These are phyloP conservation scores for Cheilosia pagana DNA, from an alignment of 2,888 invertebrate genomes.

Conservation along the genomic window DNA sequence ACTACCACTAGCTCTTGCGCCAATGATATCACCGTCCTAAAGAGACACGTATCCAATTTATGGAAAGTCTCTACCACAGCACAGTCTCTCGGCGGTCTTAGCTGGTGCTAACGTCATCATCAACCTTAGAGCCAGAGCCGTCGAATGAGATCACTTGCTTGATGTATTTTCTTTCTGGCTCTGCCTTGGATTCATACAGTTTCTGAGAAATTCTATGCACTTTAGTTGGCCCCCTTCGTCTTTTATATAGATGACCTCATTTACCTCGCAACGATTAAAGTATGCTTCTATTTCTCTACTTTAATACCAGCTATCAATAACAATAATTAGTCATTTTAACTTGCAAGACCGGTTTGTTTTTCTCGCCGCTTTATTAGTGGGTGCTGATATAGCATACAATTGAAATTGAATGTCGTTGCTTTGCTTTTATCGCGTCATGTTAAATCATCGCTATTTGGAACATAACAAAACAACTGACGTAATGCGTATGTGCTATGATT, in stretches of 20 bases:
- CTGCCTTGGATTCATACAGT: constrained; percentile 1
- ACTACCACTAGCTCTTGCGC: constrained; percentile 7
- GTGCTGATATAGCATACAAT: neutral
- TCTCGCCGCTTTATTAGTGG: neutral
- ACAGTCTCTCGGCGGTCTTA: neutral
- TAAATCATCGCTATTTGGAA: constrained; percentile 32
- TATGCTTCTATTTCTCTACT: constrained; percentile 3
- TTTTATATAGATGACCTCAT: constrained; percentile 37
- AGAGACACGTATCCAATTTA: constrained; percentile 10
- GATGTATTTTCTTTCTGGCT: constrained; percentile 14
- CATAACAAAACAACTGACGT: constrained; percentile 28
- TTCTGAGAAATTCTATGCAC: constrained; percentile 28
- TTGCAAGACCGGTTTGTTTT: constrained; percentile 7
- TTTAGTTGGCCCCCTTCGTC: neutral
- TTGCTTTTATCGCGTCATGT: constrained; percentile 7
- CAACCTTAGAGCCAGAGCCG: neutral
- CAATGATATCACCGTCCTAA: constrained; percentile 37
- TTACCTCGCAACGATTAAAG: constrained; percentile 24
- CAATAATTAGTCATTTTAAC: constrained; percentile 35
- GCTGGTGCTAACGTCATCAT: constrained; percentile 41
- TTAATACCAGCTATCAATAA: constrained; percentile 33
- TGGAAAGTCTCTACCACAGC: constrained; percentile 47
- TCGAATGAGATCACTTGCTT: constrained; percentile 54
- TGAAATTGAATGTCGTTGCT: constrained; percentile 11
- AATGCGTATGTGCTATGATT: constrained; percentile 4